These are phyloP conservation scores for Drosophila lacertosa DNA, from an alignment of 1,140 invertebrate species.

Conservation along the genomic window DNA sequence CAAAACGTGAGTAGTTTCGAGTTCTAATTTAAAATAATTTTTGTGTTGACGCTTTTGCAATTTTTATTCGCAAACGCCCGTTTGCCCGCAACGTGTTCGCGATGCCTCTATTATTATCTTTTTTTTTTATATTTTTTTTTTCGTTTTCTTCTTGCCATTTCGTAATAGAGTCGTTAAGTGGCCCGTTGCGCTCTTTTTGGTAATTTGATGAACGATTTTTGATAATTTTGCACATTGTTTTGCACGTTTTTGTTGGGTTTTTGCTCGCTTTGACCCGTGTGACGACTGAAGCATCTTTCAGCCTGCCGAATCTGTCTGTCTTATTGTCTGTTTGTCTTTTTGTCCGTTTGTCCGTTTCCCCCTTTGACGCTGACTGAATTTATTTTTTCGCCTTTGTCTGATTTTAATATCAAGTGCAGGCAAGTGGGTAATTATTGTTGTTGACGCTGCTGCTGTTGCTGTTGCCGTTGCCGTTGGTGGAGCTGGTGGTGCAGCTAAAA, in stretches of 20 bases:
- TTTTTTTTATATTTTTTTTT: not conserved
- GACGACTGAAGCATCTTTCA: conserved; percentile 46
- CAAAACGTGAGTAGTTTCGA: conserved; percentile 82
- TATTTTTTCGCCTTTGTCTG: conserved; percentile 65
- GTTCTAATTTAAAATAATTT: conserved; percentile 83
- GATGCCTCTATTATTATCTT: conserved; percentile 44
- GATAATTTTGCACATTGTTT: conserved; percentile 79
- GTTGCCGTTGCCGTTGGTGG: conserved; percentile 29
- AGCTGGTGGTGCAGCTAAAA: conserved; percentile 48
- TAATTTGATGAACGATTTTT: conserved; percentile 83
- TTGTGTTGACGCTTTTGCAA: conserved; percentile 82
- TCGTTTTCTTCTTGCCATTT: conserved; percentile 67
- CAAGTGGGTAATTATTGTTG: conserved; percentile 82
- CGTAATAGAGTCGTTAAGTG: conserved; percentile 82
- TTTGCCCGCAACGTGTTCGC: conserved; percentile 47
- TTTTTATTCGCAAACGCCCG: conserved; percentile 56
- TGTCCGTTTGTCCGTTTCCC: not conserved
- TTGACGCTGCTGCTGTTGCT: conserved; percentile 61
- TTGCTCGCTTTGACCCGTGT: conserved; percentile 65
- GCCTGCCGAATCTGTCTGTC: not conserved
- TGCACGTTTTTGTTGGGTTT: conserved; percentile 66
- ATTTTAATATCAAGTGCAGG: conserved; percentile 83
- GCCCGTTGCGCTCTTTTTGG: conserved; percentile 59
- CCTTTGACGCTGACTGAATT: not conserved
- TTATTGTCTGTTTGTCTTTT: no score